Conservation (phyloP, 2,113 vertebrate species). For the Tetrao urogallus region DNA sequence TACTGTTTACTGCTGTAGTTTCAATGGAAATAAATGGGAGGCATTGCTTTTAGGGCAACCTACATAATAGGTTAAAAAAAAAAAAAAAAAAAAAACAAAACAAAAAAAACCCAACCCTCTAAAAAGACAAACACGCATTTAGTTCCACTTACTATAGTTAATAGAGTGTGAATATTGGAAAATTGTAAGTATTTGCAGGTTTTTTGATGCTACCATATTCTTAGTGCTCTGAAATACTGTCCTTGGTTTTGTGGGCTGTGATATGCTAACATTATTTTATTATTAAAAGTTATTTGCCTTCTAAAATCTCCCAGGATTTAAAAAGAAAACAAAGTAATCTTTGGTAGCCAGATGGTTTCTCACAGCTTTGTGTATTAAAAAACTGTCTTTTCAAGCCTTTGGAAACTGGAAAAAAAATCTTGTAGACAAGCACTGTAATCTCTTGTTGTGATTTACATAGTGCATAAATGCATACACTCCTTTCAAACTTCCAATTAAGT, state of each 20-base stretch:
- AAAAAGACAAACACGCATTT: neutral
- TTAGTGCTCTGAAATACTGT: neutral
- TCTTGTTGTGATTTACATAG: conserved; percentile 40
- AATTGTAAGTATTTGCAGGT: neutral
- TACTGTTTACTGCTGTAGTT: too few relatives aligned
- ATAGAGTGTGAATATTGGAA: neutral
- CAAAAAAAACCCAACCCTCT: too few relatives aligned
- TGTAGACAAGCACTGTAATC: conserved; percentile 5
- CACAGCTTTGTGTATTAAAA: neutral
- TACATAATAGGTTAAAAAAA: too few relatives aligned
- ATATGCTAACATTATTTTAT: neutral
- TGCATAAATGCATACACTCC: neutral
- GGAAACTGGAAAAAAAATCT: neutral
- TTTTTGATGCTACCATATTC: neutral
- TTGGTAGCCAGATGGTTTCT: neutral
- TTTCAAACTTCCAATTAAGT: conserved; percentile 44
- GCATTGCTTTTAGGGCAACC: too few relatives aligned
- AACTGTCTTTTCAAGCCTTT: conserved; percentile 1
- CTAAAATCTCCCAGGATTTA: neutral
- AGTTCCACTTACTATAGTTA: neutral
- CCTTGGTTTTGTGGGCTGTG: neutral
- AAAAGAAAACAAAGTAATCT: neutral
- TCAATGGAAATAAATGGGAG: too few relatives aligned
- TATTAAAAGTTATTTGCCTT: conserved; percentile 6
- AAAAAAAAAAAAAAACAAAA: too few relatives aligned